These are phyloP conservation scores for Lasioglossum calceatum DNA, from an alignment of 2,888 invertebrate genomes.

Conservation along the genomic window DNA sequence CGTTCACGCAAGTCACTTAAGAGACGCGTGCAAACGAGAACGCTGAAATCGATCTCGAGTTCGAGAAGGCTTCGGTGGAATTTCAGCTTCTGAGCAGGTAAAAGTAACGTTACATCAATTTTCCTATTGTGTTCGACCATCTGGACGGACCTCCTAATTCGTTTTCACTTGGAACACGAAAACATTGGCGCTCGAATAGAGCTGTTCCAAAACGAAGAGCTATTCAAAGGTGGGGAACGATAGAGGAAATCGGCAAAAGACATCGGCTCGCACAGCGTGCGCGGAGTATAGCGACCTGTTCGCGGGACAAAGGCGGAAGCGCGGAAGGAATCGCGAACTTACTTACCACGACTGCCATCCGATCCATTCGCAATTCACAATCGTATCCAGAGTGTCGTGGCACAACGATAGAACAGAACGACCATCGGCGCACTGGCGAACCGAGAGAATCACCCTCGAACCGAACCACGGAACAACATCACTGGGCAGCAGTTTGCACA, in stretches of 20 bases:
- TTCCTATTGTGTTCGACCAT: neutral
- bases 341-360: conserved; percentile 66
- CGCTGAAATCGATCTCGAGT: conserved; percentile 11
- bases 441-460: conserved; percentile 13
- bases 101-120: neutral
- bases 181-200: neutral
- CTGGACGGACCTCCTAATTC: neutral
- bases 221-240: neutral
- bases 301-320: conserved; percentile 17
- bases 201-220: neutral
- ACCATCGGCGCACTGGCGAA: conserved; percentile 37
- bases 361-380: conserved; percentile 75
- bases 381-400: conserved; percentile 71
- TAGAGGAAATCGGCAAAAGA: neutral
- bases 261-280: no score
- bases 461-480: conserved; percentile 49
- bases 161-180: neutral
- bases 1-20: conserved; percentile 36
- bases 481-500: conserved; percentile 35
- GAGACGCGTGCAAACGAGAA: conserved; percentile 15
- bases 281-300: neutral
- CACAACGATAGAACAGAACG: conserved; percentile 57
- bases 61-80: neutral
- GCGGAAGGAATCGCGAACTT: conserved; percentile 36
- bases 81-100: neutral